Evolutionary conservation across 1,140 invertebrate species (phyloP).

Genomic region (Drosophila arizonae): DNA sequence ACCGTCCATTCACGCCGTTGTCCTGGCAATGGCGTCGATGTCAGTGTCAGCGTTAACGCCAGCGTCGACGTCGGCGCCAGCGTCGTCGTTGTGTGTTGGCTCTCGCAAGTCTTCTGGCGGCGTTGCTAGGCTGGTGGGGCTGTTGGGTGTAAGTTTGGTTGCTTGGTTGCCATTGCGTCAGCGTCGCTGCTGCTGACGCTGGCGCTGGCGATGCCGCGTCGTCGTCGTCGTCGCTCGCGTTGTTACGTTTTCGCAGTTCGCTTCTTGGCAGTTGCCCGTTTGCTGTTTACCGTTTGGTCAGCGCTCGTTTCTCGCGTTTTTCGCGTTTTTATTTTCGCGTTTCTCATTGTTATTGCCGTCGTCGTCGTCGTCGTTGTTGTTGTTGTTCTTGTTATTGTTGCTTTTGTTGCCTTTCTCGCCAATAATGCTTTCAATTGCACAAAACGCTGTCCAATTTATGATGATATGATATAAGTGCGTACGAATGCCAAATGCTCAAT

Average conservation of each 20-base stretch:
- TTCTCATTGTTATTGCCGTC: slow-evolving; percentile 32
- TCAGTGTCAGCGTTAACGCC: not conserved
- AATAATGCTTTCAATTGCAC: slow-evolving; percentile 23
- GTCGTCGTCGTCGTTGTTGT: slow-evolving; percentile 3
- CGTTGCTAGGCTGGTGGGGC: slow-evolving; percentile 47
- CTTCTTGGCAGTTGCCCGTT: slow-evolving; percentile 45
- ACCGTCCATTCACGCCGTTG: slow-evolving; percentile 25
- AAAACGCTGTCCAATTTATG: slow-evolving; percentile 22
- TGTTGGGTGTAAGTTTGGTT: slow-evolving; percentile 33
- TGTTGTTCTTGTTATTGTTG: slow-evolving; percentile 11
- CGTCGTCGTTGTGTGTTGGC: slow-evolving; percentile 24
- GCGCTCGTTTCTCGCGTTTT: slow-evolving; percentile 49
- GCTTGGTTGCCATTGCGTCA: slow-evolving; percentile 55
- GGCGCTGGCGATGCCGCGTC: slow-evolving; percentile 18
- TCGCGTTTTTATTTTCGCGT: slow-evolving; percentile 59
- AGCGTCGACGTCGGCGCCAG: not conserved
- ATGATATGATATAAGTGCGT: slow-evolving; percentile 48
- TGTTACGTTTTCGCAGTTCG: slow-evolving; percentile 44
- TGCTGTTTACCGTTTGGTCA: slow-evolving; percentile 54
- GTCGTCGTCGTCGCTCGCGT: slow-evolving; percentile 28
- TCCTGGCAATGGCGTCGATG: slow-evolving; percentile 38
- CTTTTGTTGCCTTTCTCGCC: not conserved
- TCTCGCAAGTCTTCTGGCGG: slow-evolving; percentile 30
- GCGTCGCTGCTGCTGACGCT: slow-evolving; percentile 31
- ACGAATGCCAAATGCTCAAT: slow-evolving; percentile 7